Evolutionary conservation across 2,113 vertebrate species (phyloP).

Genomic region (Typhlomys cinereus): DNA sequence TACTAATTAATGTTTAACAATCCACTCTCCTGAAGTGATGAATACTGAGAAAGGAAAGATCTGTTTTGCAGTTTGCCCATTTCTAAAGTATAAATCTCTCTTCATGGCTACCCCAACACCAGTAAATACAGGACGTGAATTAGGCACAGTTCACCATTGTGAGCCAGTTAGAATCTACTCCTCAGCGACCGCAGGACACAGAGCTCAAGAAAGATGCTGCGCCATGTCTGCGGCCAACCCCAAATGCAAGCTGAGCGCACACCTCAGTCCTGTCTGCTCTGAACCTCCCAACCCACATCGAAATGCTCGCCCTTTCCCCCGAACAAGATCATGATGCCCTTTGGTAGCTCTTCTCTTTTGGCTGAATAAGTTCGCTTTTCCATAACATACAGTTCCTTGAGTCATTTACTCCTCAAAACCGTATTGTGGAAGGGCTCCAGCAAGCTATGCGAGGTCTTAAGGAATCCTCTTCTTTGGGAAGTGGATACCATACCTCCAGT

Average conservation of each 20-base stretch:
- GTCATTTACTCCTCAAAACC: not conserved
- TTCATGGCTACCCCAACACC: not conserved
- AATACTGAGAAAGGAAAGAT: not conserved
- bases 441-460: accelerated
- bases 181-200: not conserved
- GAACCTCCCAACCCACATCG: not conserved
- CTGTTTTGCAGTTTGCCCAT: not conserved
- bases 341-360: not conserved
- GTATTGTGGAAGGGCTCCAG: not conserved
- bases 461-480: not conserved
- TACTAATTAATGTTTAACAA: not conserved
- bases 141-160: not conserved
- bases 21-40: not conserved
- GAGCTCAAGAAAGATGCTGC: not conserved
- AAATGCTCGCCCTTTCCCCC: not conserved
- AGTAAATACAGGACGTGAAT: not conserved
- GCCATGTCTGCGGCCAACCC: not conserved
- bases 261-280: not conserved
- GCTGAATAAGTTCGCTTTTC: not conserved
- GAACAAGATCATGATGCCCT: not conserved
- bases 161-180: not conserved
- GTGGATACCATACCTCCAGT: not conserved
- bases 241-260: not conserved
- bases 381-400: not conserved
- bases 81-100: not conserved